Base-by-base conservation (phyloP, 2,888 invertebrate genomes). In the Rhopalosiphum nymphaeae region DNA sequence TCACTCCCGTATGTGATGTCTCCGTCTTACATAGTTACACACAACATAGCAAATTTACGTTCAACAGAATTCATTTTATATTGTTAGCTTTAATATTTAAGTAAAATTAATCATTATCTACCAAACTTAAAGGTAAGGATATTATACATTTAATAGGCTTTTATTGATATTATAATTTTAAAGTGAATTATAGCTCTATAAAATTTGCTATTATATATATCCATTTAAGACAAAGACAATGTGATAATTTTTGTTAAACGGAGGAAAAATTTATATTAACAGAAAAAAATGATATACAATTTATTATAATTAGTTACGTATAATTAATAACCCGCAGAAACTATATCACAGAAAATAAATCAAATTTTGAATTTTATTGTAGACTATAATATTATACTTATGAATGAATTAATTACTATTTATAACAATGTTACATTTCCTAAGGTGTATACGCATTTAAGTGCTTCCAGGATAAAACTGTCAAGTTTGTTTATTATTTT, bases 401-500 rank as follows among this genome's bases (percentile, higher is more conserved):
- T 26, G 49, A 78, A 91, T 36, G 53, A 78, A 53, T 49, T 26
- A 53, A 91, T 49, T 42, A 49, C 3, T 42, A 42, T 90, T 67
- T 25, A n/a, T 49, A 10, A 67, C 49, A 36, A 67, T 36, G 5
- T 67, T 67, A 67, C 25, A 7, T 49, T 9, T 49, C 46, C 36
- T 26, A 49, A 91, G 67, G 67, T 67, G 16, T 36, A 67, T n/a
- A 61, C 11, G 2, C n/a, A 2, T 25, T 16, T 78, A 78, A 78
- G 78, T 53, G 26, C 53, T 91, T 91, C 78, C 49, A 91, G 78
- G 36, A 91, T 78, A 91, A 78, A 78, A 78, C 91, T 91, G 78
- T 91, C 91, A 53, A 91, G 67, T 89, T 25, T 26, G 13, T 36
- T 29, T 36, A 78, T 36, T 49, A n/a, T 67, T 49, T 67, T 36